These are phyloP conservation scores for Nomada fabriciana DNA, from an alignment of 2,888 invertebrate species.

Conservation along the genomic window DNA sequence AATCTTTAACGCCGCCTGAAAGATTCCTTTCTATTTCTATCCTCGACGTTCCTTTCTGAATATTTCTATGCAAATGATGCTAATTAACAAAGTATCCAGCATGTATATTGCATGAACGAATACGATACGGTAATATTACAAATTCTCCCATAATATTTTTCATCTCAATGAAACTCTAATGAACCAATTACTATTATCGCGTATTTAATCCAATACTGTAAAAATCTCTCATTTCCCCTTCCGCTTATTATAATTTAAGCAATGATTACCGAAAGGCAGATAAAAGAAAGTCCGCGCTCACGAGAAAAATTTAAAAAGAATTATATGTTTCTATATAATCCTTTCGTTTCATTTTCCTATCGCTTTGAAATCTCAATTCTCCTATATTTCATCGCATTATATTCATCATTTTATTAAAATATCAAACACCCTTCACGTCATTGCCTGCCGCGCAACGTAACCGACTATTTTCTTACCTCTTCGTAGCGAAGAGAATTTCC, in stretches of 20 bases:
- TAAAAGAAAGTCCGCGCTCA: too few relatives aligned
- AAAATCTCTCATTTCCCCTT: too few relatives aligned
- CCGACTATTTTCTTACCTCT: not conserved
- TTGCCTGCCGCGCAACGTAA: not conserved
- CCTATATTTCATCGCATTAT: not conserved
- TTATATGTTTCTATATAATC: too few relatives aligned
- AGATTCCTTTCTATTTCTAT: slow-evolving; percentile 1
- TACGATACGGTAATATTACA: not conserved
- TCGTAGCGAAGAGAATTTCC: slow-evolving; percentile 49
- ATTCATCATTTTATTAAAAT: not conserved
- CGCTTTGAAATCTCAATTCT: too few relatives aligned
- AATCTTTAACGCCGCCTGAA: slow-evolving; percentile 13
- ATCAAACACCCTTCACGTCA: not conserved
- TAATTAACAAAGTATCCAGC: slow-evolving; percentile 14
- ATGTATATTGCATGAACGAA: not conserved
- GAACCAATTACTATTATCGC: too few relatives aligned
- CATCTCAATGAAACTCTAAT: not conserved
- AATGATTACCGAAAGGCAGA: too few relatives aligned
- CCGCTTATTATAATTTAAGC: too few relatives aligned
- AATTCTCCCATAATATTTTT: not conserved
- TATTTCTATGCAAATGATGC: slow-evolving; percentile 25
- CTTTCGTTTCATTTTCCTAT: too few relatives aligned
- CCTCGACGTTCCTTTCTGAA: not conserved
- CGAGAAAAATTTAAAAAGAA: too few relatives aligned
- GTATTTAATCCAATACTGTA: too few relatives aligned